phyloP scores from a whole-genome alignment of 2,113 vertebrate species.

The Periophthalmus modestus region DNA sequence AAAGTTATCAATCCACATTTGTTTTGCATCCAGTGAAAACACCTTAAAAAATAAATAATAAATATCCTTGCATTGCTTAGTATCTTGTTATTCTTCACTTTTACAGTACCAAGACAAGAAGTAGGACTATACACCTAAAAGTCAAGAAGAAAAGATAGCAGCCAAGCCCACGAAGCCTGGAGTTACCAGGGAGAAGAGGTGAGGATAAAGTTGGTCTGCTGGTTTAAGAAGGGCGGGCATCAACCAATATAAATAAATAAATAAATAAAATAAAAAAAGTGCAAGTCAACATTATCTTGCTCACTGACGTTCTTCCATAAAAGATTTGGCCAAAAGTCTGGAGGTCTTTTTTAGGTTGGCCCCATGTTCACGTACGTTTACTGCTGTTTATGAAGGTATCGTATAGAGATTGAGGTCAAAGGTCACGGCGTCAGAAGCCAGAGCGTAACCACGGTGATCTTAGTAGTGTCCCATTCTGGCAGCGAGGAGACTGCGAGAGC shows the following conservation, averaged over 20 bases:
- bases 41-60: conserved; percentile 74
- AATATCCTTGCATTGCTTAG: conserved; percentile 71
- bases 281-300: conserved; percentile 34
- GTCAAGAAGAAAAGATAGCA: conserved; percentile 49
- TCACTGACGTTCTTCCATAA: conserved; percentile 46
- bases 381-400: conserved; percentile 37
- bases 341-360: conserved; percentile 37
- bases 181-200: conserved; percentile 48
- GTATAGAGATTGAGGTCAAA: conserved; percentile 48
- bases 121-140: conserved; percentile 58
- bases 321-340: conserved; percentile 41
- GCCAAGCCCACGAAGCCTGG: conserved; percentile 49
- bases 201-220: conserved; percentile 33
- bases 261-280: conserved; percentile 21
- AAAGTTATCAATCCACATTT: conserved; percentile 60
- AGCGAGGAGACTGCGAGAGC: conserved; percentile 85
- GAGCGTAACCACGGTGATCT: conserved; percentile 63
- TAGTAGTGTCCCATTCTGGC: conserved; percentile 88
- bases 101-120: conserved; percentile 75
- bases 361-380: conserved; percentile 34
- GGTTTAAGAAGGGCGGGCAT: conserved; percentile 37
- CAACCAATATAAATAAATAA: conserved; percentile 21
- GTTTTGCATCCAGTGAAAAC: conserved; percentile 62
- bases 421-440: conserved; percentile 46
- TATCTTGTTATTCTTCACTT: conserved; percentile 56